These are phyloP conservation scores for Rotaria socialis DNA, from an alignment of 2,888 invertebrate species.

Conservation along the genomic window DNA sequence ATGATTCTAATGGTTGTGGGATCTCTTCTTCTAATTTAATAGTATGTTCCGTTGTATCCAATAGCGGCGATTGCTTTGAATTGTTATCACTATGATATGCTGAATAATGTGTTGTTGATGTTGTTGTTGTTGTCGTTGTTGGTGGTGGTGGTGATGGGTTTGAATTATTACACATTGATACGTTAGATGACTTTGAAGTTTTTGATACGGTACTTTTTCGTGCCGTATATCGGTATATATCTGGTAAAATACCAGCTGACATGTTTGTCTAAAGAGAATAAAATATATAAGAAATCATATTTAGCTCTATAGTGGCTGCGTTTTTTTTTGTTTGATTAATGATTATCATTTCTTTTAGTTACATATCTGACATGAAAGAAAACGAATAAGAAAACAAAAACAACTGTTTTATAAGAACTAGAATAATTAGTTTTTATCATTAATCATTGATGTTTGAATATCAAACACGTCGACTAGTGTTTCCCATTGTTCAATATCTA, in stretches of 20 bases:
- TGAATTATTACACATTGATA: background rate
- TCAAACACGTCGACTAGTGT: background rate
- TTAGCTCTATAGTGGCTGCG: too few species aligned
- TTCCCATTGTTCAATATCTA: slow-evolving; percentile 32
- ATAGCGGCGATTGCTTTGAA: background rate
- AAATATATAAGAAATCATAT: too few species aligned
- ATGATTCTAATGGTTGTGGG: background rate
- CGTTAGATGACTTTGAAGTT: too few species aligned
- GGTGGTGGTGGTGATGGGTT: too few species aligned
- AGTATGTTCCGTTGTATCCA: background rate
- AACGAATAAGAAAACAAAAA: background rate
- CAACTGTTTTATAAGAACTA: background rate
- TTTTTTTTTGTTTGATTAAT: too few species aligned
- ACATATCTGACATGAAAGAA: background rate
- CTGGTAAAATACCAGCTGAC: too few species aligned
- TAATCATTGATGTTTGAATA: slow-evolving; percentile 1
- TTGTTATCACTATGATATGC: background rate
- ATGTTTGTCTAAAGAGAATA: too few species aligned
- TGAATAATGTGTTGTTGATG: slow-evolving; percentile 4
- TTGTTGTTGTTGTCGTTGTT: too few species aligned
- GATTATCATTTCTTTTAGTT: too few species aligned
- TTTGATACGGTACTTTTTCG: too few species aligned
- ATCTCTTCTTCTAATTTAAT: background rate
- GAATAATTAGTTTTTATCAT: background rate
- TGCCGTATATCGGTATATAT: too few species aligned